Base-by-base conservation (phyloP, 2,888 invertebrate genomes). In the Physocephala rufipes region DNA sequence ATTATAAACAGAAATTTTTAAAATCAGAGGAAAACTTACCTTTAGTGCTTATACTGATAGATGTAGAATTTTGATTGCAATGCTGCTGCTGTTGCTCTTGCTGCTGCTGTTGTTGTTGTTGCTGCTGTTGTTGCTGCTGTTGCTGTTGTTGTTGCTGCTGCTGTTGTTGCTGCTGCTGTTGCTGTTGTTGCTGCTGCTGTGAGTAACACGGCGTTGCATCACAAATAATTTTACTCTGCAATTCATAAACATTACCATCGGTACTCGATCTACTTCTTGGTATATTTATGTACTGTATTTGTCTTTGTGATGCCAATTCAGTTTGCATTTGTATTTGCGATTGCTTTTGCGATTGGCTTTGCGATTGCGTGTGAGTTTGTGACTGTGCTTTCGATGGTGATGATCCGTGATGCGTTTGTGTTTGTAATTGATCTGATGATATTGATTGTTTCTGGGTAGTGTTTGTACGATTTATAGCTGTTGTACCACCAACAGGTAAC, bases 181-280 rank as follows among this genome's bases (percentile, higher is more conserved):
- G 74, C 71, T 80, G 82, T 71, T 75, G 80, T 71, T 76, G 80
- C 76, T 64, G 79, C 73, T 82, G 79, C 58, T 75, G 77, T 21
- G 71, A 55, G 16, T 43, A 63, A 19, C 26, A 24, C 21, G 69
- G 78, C n/a, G n/a, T n/a, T n/a, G 78, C 77, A 80, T 84, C 84
- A 77, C 81, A 83, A 76, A 82, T 77, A 74, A 84, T 77, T 79
- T 85, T 84, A 43, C 80, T 82, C 77, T 84, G 84, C 74, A 81
- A 79, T 74, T 84, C 82, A 77, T 82, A 82, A 69, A 85, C 82
- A 58, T 74, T 76, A 72, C 85, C 84, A 74, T 85, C 83, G 47
- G 84, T 82, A 74, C 78, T 82, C 67, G 72, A 72, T 19, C n/a
- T 76, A 24, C 51, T 67, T 73, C 36, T 4, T 36, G 74, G 74